phyloP scores from a whole-genome alignment of 2,797 vertebrate genomes.

The Malurus splendens region DNA sequence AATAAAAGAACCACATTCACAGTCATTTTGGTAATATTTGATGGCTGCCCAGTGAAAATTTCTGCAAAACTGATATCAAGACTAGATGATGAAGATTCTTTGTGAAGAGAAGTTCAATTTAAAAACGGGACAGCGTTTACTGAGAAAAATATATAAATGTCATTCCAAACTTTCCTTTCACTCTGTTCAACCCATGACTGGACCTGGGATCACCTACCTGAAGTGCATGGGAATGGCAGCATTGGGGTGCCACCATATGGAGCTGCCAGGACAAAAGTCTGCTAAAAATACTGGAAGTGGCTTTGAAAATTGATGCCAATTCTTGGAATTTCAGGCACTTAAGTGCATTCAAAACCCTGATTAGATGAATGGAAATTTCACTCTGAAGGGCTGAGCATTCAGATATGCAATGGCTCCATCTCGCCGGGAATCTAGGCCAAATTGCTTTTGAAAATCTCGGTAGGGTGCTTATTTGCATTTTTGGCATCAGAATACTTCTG shows the following conservation, averaged over 20 bases:
- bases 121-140: not conserved
- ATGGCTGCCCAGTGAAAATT: not conserved
- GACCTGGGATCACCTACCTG: not conserved
- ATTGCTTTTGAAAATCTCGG: slow-evolving; percentile 49
- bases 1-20: not conserved
- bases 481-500: slow-evolving; percentile 33
- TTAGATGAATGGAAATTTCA: slow-evolving; percentile 53
- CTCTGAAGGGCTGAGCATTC: slow-evolving; percentile 38
- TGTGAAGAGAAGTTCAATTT: not conserved
- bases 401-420: slow-evolving; percentile 32
- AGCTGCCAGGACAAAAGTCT: slow-evolving; percentile 34
- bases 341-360: slow-evolving; percentile 24
- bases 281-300: slow-evolving; percentile 52
- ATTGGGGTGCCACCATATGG: not conserved
- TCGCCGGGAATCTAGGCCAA: slow-evolving; percentile 29
- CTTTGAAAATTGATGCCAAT: slow-evolving; percentile 37
- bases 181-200: not conserved
- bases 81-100: not conserved
- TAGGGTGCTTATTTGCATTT: slow-evolving; percentile 51
- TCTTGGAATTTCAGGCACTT: slow-evolving; percentile 51
- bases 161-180: not conserved
- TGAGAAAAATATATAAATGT: not conserved
- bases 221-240: not conserved
- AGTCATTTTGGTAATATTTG: not conserved
- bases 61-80: not conserved